phyloP scores from a whole-genome alignment of 2,888 invertebrate genomes.

The Xestia ashworthii region DNA sequence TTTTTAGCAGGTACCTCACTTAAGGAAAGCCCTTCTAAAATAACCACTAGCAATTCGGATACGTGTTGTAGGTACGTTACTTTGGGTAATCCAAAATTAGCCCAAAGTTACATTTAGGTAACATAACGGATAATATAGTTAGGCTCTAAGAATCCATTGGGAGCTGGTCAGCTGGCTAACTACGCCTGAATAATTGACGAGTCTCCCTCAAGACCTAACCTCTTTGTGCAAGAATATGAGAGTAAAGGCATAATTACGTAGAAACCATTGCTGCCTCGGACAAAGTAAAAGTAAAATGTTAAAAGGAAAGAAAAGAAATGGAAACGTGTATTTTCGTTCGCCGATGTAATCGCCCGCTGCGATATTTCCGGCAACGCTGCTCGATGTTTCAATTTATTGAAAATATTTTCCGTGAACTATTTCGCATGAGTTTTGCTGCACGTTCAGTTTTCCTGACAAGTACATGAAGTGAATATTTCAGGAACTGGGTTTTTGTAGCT shows the following conservation, averaged over 20 bases:
- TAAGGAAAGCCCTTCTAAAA: neutral
- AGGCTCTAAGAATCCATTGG: slow-evolving; percentile 45
- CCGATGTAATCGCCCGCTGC: slow-evolving; percentile 46
- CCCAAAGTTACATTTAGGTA: slow-evolving; percentile 30
- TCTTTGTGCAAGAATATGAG: slow-evolving; percentile 38
- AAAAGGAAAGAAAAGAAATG: slow-evolving; percentile 23
- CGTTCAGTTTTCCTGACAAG: slow-evolving; percentile 43
- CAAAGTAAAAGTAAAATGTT: slow-evolving; percentile 25
- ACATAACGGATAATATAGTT: slow-evolving; percentile 33
- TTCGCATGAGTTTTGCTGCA: slow-evolving; percentile 42
- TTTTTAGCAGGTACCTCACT: neutral
- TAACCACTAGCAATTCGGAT: neutral
- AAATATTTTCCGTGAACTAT: slow-evolving; percentile 64
- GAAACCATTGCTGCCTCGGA: slow-evolving; percentile 8
- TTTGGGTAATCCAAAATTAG: neutral
- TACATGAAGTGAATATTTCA: slow-evolving; percentile 38
- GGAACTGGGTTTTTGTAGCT: slow-evolving; percentile 17
- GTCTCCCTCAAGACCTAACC: slow-evolving; percentile 34
- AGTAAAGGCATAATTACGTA: slow-evolving; percentile 34
- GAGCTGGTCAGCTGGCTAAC: slow-evolving; percentile 35
- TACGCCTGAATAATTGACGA: slow-evolving; percentile 53
- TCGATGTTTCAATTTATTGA: slow-evolving; percentile 55
- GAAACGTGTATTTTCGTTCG: slow-evolving; percentile 36
- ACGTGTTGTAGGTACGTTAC: neutral
- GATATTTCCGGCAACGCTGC: slow-evolving; percentile 63